Evolutionary conservation across 2,797 vertebrate species (phyloP), one percentile per base, ranked within the genome.

Genomic region (Oophaga sylvatica): DNA sequence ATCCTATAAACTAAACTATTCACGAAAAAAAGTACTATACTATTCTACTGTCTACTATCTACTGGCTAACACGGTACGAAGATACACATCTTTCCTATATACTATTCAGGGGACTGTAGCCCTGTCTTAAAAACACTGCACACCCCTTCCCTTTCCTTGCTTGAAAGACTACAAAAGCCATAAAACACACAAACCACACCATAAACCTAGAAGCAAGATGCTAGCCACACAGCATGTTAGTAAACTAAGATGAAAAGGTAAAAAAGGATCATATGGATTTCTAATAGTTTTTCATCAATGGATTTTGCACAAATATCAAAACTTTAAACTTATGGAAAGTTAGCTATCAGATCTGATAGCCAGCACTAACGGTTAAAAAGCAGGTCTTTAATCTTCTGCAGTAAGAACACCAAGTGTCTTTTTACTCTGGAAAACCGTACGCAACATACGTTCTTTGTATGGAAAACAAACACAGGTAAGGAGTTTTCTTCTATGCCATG

Each of bases 201-300:
- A 71, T 59, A 67, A 8, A 26, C 16, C 59, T 22, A 8, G 41
- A 71, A 78, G 60, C 77, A 85, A 73, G 73, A 26, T 76, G 22
- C 13, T 85, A 60, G n/a, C 75, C n/a, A 81, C 31, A 84, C 35
- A 53, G 78, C 48, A 80, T 19, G 83, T 88, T 88, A 88, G 83
- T 81, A 76, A 59, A 59, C 26, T 9, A 81, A 19, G 10, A 77
- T 82, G 41, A 81, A 19, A 81, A 73, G 29, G 22, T 2, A 22
- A 75, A 88, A 80, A 53, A 35, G 35, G 90, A 87, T 59, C 35
- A 62, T 79, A 92, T 87, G 89, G 91, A 93, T 94, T 94, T 94
- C 92, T 93, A 94, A 94, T 76, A 91, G 90, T 92, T 91, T 83
- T 20, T 3, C 48, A 76, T 53, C 22, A 8, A 11, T 53, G 20